Percentiles rank a stretch among this genome's conserved stretches.
These are phyloP conservation scores for Phanerotoma sp. DNA, from an alignment of 2,888 invertebrate genomes.

Conservation along the genomic window DNA sequence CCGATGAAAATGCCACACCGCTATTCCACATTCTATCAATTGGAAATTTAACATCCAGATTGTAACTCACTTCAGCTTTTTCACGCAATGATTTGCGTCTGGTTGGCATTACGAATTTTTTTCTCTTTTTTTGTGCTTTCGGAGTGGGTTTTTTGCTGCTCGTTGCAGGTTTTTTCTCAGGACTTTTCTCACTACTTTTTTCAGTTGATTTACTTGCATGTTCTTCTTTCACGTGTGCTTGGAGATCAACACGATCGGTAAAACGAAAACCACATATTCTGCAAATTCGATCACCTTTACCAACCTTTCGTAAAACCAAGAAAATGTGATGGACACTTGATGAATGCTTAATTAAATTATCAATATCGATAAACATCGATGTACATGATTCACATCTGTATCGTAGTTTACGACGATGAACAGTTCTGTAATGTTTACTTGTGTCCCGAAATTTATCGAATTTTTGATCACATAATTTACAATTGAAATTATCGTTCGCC, in stretches of 20 bases:
- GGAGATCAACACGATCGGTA: background rate
- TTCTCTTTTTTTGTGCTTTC: too few relatives aligned
- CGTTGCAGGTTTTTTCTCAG: too few relatives aligned
- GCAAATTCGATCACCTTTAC: background rate
- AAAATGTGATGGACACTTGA: background rate
- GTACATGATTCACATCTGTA: constrained; percentile 17
- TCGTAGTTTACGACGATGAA: background rate
- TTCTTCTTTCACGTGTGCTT: background rate
- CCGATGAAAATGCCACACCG: too few relatives aligned
- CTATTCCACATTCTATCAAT: too few relatives aligned
- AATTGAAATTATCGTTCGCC: background rate
- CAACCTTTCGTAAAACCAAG: background rate
- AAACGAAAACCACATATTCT: background rate
- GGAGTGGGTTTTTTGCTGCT: too few relatives aligned
- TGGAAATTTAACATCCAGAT: too few relatives aligned
- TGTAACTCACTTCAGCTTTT: too few relatives aligned
- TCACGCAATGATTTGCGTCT: too few relatives aligned
- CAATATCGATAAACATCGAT: background rate
- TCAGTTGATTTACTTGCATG: too few relatives aligned
- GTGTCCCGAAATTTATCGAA: background rate
- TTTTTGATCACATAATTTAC: constrained; percentile 1
- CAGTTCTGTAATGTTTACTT: background rate
- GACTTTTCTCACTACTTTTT: too few relatives aligned
- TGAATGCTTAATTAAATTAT: constrained; percentile 10
- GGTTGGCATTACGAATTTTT: too few relatives aligned